phyloP scores from a whole-genome alignment of 2,797 vertebrate genomes.

The Labroides dimidiatus region DNA sequence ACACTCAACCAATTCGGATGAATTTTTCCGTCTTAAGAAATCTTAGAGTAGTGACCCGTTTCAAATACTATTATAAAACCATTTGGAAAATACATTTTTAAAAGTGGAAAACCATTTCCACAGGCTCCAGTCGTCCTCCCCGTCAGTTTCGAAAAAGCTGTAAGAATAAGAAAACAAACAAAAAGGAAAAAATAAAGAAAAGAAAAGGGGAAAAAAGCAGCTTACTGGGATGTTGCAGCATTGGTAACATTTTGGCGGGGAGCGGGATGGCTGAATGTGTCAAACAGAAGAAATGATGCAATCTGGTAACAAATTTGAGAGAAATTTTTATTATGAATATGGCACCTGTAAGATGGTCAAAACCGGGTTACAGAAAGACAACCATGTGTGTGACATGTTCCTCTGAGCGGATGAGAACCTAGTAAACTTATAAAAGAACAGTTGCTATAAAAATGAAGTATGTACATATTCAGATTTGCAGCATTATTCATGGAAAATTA shows the following conservation, averaged over 20 bases:
- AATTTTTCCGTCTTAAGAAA: too few species aligned
- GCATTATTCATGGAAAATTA: constrained; percentile 98
- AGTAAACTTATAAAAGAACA: constrained; percentile 98
- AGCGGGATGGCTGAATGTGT: constrained; percentile 85
- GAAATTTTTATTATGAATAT: constrained; percentile 99
- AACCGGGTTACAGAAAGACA: constrained; percentile 98
- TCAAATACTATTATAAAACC: too few species aligned
- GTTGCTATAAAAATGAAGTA: constrained; percentile 98
- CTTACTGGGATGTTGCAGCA: constrained; percentile 31
- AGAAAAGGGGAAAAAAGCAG: constrained; percentile 13
- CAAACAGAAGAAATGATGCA: constrained; percentile 96
- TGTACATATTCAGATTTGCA: constrained; percentile 98
- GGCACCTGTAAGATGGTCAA: constrained; percentile 98
- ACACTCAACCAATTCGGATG: too few species aligned
- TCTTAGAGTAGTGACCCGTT: too few species aligned
- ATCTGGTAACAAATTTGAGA: constrained; percentile 98
- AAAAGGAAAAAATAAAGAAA: background rate
- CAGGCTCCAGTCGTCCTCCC: too few species aligned
- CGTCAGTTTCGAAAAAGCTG: background rate
- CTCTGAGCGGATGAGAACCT: constrained; percentile 91
- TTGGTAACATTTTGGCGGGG: background rate
- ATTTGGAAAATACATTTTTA: too few species aligned
- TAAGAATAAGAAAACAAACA: constrained; percentile 1
- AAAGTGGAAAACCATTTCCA: too few species aligned
- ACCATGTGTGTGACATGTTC: constrained; percentile 94